Evolutionary conservation across 2,113 vertebrate species (phyloP).

Genomic region (Mobula birostris): DNA sequence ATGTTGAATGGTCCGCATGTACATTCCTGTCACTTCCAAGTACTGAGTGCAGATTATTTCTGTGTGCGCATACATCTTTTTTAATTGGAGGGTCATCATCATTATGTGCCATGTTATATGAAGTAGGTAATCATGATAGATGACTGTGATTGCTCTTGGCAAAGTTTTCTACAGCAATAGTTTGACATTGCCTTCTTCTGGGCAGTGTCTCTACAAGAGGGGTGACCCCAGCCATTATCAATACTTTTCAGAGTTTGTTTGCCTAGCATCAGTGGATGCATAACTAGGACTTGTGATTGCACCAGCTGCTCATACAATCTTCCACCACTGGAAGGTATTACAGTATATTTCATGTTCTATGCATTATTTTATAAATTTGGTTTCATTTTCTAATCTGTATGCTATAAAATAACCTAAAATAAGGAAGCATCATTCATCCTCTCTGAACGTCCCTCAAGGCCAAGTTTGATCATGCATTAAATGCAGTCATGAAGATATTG

Average conservation of each 20-base stretch:
- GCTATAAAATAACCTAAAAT: background rate
- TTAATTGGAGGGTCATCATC: too few relatives aligned
- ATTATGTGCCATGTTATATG: too few relatives aligned
- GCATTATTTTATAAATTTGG: background rate
- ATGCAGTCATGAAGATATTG: background rate
- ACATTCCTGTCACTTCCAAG: background rate
- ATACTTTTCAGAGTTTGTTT: too few relatives aligned
- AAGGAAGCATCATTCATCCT: background rate
- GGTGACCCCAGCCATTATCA: too few relatives aligned
- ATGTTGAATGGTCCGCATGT: background rate
- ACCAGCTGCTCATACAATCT: too few relatives aligned
- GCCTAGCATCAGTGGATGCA: too few relatives aligned
- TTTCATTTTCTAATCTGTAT: background rate
- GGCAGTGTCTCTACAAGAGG: too few relatives aligned
- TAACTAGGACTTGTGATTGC: too few relatives aligned
- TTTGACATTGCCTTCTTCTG: too few relatives aligned
- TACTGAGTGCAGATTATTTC: background rate
- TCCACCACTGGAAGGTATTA: background rate
- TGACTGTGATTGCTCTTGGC: too few relatives aligned
- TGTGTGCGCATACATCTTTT: background rate
- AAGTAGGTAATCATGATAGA: too few relatives aligned
- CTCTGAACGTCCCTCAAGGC: background rate
- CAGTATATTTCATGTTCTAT: background rate
- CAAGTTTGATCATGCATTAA: background rate
- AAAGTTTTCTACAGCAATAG: too few relatives aligned